Evolutionary conservation across 2,888 invertebrate species (phyloP).

Genomic region (Acronicta leporina): DNA sequence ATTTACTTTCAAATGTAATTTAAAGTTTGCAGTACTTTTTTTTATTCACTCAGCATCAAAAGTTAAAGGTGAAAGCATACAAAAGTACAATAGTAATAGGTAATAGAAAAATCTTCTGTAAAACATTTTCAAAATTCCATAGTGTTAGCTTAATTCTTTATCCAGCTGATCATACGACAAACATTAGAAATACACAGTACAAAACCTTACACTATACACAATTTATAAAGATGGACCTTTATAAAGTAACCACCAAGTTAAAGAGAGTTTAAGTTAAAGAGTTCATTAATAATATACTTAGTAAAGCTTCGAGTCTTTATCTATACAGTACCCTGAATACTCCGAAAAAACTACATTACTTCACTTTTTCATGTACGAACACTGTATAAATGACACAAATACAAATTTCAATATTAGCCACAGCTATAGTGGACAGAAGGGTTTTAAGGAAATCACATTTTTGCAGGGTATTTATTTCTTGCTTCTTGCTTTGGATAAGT

Average conservation of each 20-base stretch:
- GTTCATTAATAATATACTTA: too few relatives aligned
- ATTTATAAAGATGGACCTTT: neutral
- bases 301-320: neutral
- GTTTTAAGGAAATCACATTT: too few relatives aligned
- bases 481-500: too few relatives aligned
- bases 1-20: too few relatives aligned
- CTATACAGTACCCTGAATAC: neutral
- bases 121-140: neutral
- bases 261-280: neutral
- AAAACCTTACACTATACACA: neutral
- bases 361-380: neutral
- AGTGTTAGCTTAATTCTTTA: neutral
- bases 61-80: neutral
- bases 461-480: too few relatives aligned
- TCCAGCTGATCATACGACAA: neutral
- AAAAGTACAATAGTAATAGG: neutral
- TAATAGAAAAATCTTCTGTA: neutral
- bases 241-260: neutral
- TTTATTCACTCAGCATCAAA: neutral
- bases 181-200: neutral
- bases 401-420: too few relatives aligned
- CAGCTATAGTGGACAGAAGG: too few relatives aligned
- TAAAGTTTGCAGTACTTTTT: too few relatives aligned
- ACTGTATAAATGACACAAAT: too few relatives aligned
- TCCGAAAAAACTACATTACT: neutral